Evolutionary conservation across 2,113 vertebrate species (phyloP), one percentile per base, ranked within the genome.

Genomic region (Siniperca chuatsi): DNA sequence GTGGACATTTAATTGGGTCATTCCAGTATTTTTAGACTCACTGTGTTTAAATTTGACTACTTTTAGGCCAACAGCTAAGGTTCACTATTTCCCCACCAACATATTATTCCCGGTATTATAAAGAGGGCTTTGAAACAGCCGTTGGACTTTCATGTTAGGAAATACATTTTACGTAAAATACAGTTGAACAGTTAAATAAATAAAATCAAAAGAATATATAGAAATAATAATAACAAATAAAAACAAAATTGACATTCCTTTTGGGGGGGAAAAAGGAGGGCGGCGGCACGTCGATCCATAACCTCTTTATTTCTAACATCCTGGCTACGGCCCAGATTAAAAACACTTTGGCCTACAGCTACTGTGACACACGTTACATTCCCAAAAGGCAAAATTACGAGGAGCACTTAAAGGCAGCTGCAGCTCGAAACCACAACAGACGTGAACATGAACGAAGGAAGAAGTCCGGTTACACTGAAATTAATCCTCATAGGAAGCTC

Each of bases 401-500:
- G 78, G 2, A 46, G 52, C 33, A 9, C 66, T 0, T 89, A 83
- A 92, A 92, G 54, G 91, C 87, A 48, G 91, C 87, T 64, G 6
- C 71, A 57, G n/a, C 29, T 15, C 29, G 29, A 29, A 29, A 29
- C 29, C 29, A 29, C 29, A 25, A n/a, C 64, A 3, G 21, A 37
- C 4, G 3, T 20, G 64, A 75, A 57, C 44, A 93, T 92, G 92
- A 80, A n/a, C 12, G 79, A 77, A 8, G 76, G 72, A 74, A 89
- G 69, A 15, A 74, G 50, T 29, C 57, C 91, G 0, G 62, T 84
- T 1, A 90, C 88, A 10, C 65, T 95, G 68, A 96, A 96, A 87
- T 37, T 95, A 2, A 90, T 95, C 76, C 87, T 96, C 60, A 91
- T 95, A 35, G 95, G 95, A 61, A 93, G 89, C 85, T 94, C 95